Evolutionary conservation across 2,113 vertebrate genomes (phyloP), one percentile per base, ranked within the genome.

Genomic region (Campylomormyrus numenius): DNA sequence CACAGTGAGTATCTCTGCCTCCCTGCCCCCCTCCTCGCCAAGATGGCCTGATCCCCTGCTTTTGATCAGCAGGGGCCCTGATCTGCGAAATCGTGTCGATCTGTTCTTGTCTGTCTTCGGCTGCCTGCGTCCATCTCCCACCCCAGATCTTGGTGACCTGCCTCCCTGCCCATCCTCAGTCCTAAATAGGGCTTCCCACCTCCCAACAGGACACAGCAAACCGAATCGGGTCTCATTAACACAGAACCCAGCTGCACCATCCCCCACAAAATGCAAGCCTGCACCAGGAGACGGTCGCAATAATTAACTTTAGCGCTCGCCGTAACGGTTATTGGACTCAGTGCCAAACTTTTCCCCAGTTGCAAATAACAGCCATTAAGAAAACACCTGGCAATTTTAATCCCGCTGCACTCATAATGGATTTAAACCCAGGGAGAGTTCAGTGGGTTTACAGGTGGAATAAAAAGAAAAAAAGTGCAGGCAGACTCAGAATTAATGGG

Each of bases 401-500:
- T 39, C 66, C 31, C 24, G 2, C 70, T n/a, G 88, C 87, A 27
- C 39, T 31, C 6, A 6, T 70, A 27, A 53, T 80, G 88, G 15
- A 39, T 35, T 83, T 31, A 53, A 35, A n/a, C 6, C 70, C 74
- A 24, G 27, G 7, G 49, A 17, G 35, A 70, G 70, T 89, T 89
- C 88, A 89, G 5, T 2, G 49, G 49, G 88, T 89, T 89, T 50
- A 42, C 46, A 10, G 24, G 17, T 5, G 13, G 13, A 56, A 89
- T 4, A 77, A 89, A 89, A 53, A 10, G 8, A 27, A 56, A 13
- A 39, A 80, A 24, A 80, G 19, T 1, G 13, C 45, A 17, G 48
- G 46, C 66, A 80, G 46, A 2, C 62, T 89, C 50, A n/a, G 52
- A 84, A 89, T 83, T 42, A 89, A 89, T 52, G 49, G 74, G 48